These are phyloP conservation scores for Cyclophora punctaria DNA, from an alignment of 2,888 invertebrate species.

Conservation along the genomic window DNA sequence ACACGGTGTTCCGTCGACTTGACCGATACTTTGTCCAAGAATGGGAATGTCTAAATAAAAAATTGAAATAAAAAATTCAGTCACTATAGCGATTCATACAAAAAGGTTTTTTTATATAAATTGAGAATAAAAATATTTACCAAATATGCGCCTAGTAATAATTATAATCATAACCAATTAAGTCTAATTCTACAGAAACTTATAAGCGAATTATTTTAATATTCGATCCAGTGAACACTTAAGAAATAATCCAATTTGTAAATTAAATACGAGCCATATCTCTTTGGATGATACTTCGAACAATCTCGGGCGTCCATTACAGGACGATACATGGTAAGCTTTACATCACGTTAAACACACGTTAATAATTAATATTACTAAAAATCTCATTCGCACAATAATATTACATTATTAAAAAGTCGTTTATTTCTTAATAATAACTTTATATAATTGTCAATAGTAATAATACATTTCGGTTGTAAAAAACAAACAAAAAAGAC, in stretches of 20 bases:
- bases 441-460: conserved; percentile 24
- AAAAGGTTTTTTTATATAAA: too few relatives aligned
- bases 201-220: too few relatives aligned
- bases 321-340: not conserved
- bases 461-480: conserved; percentile 54
- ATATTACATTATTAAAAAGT: conserved; percentile 18
- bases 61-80: too few relatives aligned
- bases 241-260: conserved; percentile 4
- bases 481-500: conserved; percentile 51
- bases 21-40: too few relatives aligned
- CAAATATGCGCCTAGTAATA: too few relatives aligned
- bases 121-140: too few relatives aligned
- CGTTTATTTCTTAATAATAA: conserved; percentile 18
- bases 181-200: too few relatives aligned
- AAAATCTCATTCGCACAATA: conserved; percentile 21
- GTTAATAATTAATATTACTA: conserved; percentile 4
- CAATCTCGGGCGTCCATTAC: conserved; percentile 2
- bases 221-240: conserved; percentile 1
- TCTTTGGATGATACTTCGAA: conserved; percentile 4
- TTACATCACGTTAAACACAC: not conserved
- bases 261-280: too few relatives aligned
- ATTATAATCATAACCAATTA: too few relatives aligned
- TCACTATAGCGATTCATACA: too few relatives aligned
- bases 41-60: too few relatives aligned
- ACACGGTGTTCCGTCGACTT: too few relatives aligned